Evolutionary conservation across 2,888 invertebrate genomes (phyloP).

Genomic region (Cepaea hortensis): DNA sequence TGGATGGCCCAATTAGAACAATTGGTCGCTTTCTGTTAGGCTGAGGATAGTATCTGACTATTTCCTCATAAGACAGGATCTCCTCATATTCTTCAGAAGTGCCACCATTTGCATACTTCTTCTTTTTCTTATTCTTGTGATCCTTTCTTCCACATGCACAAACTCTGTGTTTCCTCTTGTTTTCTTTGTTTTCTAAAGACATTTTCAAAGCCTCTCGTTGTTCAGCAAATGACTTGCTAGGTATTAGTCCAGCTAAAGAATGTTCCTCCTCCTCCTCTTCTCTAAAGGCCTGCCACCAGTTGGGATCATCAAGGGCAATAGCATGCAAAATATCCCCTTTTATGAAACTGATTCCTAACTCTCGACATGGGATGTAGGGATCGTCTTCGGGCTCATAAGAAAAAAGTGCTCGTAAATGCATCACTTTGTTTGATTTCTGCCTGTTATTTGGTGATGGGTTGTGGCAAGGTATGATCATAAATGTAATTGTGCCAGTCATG

Average conservation of each 20-base stretch:
- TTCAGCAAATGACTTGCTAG: conserved; percentile 93
- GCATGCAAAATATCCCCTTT: conserved; percentile 97
- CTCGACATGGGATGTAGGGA: conserved; percentile 96
- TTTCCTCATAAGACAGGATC: conserved; percentile 97
- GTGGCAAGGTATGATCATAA: conserved; percentile 84
- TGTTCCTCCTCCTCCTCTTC: conserved; percentile 94
- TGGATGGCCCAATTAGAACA: conserved; percentile 97
- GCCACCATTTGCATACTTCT: conserved; percentile 53
- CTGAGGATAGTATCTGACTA: conserved; percentile 94
- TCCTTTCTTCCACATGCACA: conserved; percentile 88
- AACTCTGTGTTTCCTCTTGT: conserved; percentile 85
- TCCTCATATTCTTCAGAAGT: conserved; percentile 85
- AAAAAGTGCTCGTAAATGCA: conserved; percentile 91
- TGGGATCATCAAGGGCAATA: conserved; percentile 95
- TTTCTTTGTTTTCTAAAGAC: conserved; percentile 81
- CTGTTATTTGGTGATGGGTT: conserved; percentile 38
- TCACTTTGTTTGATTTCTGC: conserved; percentile 52
- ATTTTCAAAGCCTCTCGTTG: conserved; percentile 89
- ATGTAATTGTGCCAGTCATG: conserved; percentile 93
- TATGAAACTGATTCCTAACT: conserved; percentile 97
- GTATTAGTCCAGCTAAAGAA: conserved; percentile 95
- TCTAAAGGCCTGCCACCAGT: conserved; percentile 97
- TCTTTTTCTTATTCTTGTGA: conserved; percentile 85
- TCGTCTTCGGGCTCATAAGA: conserved; percentile 97
- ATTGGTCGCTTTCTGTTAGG: conserved; percentile 97